A percentile compares a stretch with the other conserved stretches of the same genome.
These are phyloP conservation scores for Cryptotis parvus DNA, from an alignment of 2,113 vertebrate species.

Conservation along the genomic window DNA sequence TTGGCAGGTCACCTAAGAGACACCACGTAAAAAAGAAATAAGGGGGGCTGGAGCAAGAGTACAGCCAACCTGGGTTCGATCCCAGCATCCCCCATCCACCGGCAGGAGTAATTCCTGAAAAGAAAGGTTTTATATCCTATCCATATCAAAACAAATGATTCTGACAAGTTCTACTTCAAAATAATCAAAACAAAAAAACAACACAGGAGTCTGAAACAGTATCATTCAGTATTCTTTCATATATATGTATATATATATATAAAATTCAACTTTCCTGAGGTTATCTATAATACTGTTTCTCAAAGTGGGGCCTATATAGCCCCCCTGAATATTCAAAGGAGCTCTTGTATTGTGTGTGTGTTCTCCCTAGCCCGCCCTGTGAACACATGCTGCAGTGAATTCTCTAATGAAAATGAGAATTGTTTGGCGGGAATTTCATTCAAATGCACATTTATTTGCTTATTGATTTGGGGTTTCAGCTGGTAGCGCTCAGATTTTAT, in stretches of 20 bases:
- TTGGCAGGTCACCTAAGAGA: constrained; percentile 39
- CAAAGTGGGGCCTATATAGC: no score
- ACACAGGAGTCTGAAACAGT: neutral
- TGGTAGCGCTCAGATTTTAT: no score
- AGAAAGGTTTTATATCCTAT: constrained; percentile 12
- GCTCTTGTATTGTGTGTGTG: neutral
- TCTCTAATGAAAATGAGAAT: constrained; percentile 42
- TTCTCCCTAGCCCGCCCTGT: neutral
- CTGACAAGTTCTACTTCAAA: constrained; percentile 54
- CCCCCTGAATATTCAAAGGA: no score
- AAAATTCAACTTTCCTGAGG: neutral
- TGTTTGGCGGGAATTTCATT: constrained; percentile 31
- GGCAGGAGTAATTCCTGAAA: no score
- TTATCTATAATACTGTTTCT: neutral
- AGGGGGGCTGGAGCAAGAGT: no score
- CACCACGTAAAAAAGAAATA: constrained; percentile 33
- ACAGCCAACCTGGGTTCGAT: no score
- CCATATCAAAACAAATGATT: constrained; percentile 22
- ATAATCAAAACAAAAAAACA: neutral
- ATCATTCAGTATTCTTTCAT: no score
- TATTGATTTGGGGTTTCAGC: no score
- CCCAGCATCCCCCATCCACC: no score
- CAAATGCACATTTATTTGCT: constrained; percentile 5
- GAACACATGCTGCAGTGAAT: neutral
- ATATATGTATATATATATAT: no score